These are phyloP conservation scores for Chrysochloris asiatica DNA, from an alignment of 2,113 vertebrate genomes.

Conservation along the genomic window DNA sequence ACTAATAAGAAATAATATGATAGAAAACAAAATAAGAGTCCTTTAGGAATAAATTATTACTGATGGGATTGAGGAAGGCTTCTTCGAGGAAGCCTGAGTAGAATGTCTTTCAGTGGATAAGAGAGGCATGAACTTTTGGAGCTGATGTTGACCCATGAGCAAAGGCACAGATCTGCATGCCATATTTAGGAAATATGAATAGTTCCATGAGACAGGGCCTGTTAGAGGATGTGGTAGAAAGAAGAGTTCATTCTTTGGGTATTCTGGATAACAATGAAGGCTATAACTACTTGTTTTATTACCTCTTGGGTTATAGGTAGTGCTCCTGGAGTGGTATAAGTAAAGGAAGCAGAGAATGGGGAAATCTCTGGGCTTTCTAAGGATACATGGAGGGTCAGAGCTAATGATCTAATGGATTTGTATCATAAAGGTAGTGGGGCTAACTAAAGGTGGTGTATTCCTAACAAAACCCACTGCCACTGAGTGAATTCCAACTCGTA, in stretches of 20 bases:
- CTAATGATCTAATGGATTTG: background rate
- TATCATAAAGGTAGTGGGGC: background rate
- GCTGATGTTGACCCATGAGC: background rate
- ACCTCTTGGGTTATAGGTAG: background rate
- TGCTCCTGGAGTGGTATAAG: background rate
- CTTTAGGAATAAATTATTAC: background rate
- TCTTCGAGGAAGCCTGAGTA: background rate
- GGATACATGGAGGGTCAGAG: background rate
- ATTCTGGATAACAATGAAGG: background rate
- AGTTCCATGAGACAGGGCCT: background rate
- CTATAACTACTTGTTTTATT: slow-evolving; percentile 12
- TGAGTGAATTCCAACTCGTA: no score
- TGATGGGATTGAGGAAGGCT: background rate
- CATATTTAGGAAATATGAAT: background rate
- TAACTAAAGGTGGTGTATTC: no score
- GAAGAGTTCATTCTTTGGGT: background rate
- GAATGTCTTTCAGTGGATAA: background rate
- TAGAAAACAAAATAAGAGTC: background rate
- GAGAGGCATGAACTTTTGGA: background rate
- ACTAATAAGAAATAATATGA: background rate
- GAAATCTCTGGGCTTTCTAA: background rate
- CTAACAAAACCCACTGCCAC: no score
- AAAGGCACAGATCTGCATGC: background rate
- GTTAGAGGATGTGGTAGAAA: background rate
- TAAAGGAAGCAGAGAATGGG: background rate